Conservation (phyloP, 53 echinoderm and acorn worm species). For the Pentamera pediparva region DNA sequence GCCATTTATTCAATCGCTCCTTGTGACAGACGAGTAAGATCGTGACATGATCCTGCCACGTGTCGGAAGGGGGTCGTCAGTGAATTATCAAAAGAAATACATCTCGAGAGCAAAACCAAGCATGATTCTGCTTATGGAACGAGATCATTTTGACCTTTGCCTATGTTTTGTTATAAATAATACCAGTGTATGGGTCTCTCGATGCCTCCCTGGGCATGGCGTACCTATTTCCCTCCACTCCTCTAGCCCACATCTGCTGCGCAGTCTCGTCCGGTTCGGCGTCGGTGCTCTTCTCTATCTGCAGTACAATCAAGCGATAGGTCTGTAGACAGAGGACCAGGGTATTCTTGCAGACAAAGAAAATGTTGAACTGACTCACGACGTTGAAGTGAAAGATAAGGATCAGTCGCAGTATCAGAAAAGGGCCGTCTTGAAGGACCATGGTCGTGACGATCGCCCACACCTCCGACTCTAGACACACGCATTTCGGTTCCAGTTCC, state of each 20-base stretch:
- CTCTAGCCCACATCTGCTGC: conserved; percentile 26
- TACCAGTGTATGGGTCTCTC: conserved; percentile 14
- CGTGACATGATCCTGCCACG: too few relatives aligned
- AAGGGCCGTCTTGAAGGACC: conserved; percentile 77
- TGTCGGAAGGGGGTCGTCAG: not conserved
- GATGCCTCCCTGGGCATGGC: conserved; percentile 5
- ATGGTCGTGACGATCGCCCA: conserved; percentile 76
- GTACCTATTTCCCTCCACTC: not conserved
- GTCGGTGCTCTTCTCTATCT: conserved; percentile 39
- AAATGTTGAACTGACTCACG: conserved; percentile 69
- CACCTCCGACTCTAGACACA: conserved; percentile 78
- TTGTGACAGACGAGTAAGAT: too few relatives aligned
- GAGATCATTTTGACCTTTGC: too few relatives aligned
- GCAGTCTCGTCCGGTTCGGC: conserved; percentile 12
- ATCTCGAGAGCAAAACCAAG: too few relatives aligned
- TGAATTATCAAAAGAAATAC: too few relatives aligned
- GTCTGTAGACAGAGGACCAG: conserved; percentile 68
- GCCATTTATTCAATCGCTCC: too few relatives aligned
- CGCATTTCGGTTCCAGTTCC: conserved; percentile 50
- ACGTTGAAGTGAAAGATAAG: conserved; percentile 60
- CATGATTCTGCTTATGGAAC: too few relatives aligned
- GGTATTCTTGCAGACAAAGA: conserved; percentile 82
- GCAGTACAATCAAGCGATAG: conserved; percentile 67
- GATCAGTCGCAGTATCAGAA: conserved; percentile 73
- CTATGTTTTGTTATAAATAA: not conserved